Evolutionary conservation across 2,888 invertebrate species (phyloP), one percentile per base, ranked within the genome.

Genomic region (Eupithecia dodoneata): DNA sequence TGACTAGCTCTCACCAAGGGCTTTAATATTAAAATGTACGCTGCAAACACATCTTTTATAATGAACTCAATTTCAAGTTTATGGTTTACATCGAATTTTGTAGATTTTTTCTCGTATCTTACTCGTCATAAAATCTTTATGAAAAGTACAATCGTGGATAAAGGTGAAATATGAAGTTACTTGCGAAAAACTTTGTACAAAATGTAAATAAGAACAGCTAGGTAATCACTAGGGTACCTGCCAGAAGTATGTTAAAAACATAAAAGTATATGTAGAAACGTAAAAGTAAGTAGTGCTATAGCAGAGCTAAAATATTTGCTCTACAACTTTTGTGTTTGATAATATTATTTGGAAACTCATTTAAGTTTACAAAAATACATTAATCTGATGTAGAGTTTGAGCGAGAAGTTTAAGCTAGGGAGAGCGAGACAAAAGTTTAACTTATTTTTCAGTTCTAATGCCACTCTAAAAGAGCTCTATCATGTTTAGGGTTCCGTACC

Each of bases 111-210:
- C 55, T 44, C 10, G 7, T n/a, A n/a, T n/a, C 44, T 44, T 69
- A 44, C 44, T 45, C 44, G 67, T 67, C 67, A n/a, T 76, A 79
- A 77, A 76, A 74, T 73, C 69, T 79, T 77, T 76, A 79, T 79
- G 76, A 76, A 79, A 77, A 74, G 79, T 76, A 74, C 63, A 74
- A 75, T 75, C 76, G 63, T 66, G 72, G 49, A 71, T 66, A 69
- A 73, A 70, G 65, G 42, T 74, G 44, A 79, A 79, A 72, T 72
- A 59, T 63, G 18, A 59, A 59, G 10, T 59, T 18, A n/a, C 1
- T 7, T 18, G 18, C 9, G 18, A 9, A 18, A n/a, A 59, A 59
- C 18, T 59, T 18, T 9, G n/a, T 59, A 18, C 30, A 63, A 63
- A 63, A 63, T 30, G 10, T 63, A 12, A 30, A 63, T 59, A 59